Percentiles rank a stretch among this genome's conserved stretches.
Conservation (phyloP, 2,113 vertebrate genomes). For the Myotis brandtii region DNA sequence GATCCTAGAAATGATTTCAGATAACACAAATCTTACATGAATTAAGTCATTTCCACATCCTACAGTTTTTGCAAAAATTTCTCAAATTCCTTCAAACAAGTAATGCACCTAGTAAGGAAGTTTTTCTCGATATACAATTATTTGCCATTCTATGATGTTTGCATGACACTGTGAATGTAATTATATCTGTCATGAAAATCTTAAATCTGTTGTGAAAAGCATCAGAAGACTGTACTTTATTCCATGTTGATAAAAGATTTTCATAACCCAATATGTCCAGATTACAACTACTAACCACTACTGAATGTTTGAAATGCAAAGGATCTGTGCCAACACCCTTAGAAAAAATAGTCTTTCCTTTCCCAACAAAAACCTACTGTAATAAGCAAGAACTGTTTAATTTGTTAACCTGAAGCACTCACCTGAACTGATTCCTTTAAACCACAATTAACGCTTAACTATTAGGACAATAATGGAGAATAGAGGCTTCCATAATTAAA, state of each 20-base stretch:
- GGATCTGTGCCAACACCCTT: constrained; percentile 3
- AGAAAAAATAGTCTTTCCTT: constrained; percentile 21
- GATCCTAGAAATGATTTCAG: constrained; percentile 6
- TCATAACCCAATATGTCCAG: neutral
- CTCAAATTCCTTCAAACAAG: constrained; percentile 54
- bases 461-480: neutral
- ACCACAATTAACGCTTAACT: constrained; percentile 51
- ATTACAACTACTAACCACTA: constrained; percentile 32
- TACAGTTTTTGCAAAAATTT: constrained; percentile 4
- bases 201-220: neutral
- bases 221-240: constrained; percentile 1
- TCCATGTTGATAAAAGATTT: constrained; percentile 38
- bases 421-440: constrained; percentile 49
- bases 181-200: constrained; percentile 10
- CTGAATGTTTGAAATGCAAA: constrained; percentile 32
- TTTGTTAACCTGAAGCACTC: constrained; percentile 13
- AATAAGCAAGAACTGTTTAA: constrained; percentile 27
- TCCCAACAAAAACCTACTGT: neutral
- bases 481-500: constrained; percentile 54
- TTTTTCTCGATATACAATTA: constrained; percentile 10
- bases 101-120: constrained; percentile 28
- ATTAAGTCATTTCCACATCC: constrained; percentile 8
- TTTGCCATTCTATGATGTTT: neutral
- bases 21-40: constrained; percentile 1
- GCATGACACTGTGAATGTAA: constrained; percentile 10